Conservation (phyloP, 2,888 invertebrate genomes). For the Syrista parreyssii region DNA sequence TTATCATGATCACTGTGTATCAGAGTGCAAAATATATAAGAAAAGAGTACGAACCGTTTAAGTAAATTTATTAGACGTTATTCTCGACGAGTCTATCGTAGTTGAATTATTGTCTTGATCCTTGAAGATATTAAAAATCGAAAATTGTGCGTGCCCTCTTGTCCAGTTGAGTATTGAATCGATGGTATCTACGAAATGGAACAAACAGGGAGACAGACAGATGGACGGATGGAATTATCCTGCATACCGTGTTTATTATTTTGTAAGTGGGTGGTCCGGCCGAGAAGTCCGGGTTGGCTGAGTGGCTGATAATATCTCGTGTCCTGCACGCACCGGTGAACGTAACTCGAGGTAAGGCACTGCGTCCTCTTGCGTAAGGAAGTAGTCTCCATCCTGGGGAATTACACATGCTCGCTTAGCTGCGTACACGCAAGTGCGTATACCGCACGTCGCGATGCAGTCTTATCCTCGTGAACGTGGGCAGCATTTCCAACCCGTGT, state of each 20-base stretch:
- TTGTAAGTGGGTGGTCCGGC: slow-evolving; percentile 59
- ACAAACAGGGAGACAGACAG: slow-evolving; percentile 29
- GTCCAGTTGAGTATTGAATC: background rate
- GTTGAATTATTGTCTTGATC: background rate
- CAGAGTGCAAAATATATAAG: background rate
- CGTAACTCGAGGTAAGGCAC: slow-evolving; percentile 22
- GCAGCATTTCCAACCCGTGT: background rate
- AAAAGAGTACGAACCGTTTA: background rate
- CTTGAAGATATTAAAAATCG: background rate
- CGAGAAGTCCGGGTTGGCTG: slow-evolving; percentile 51
- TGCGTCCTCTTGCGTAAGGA: slow-evolving; percentile 53
- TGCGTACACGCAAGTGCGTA: background rate
- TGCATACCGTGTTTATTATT: slow-evolving; percentile 58
- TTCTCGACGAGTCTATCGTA: background rate
- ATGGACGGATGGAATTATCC: slow-evolving; percentile 35
- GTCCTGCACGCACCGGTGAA: slow-evolving; percentile 53
- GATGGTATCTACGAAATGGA: slow-evolving; percentile 48
- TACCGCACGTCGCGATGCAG: background rate
- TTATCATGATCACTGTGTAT: background rate
- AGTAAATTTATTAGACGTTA: background rate
- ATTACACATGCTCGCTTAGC: background rate
- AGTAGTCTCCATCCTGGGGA: slow-evolving; percentile 38
- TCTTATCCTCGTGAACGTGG: background rate
- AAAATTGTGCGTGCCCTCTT: background rate
- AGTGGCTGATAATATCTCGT: slow-evolving; percentile 56